phyloP scores from a whole-genome alignment of 2,797 vertebrate genomes.

The Aplochiton taeniatus region DNA sequence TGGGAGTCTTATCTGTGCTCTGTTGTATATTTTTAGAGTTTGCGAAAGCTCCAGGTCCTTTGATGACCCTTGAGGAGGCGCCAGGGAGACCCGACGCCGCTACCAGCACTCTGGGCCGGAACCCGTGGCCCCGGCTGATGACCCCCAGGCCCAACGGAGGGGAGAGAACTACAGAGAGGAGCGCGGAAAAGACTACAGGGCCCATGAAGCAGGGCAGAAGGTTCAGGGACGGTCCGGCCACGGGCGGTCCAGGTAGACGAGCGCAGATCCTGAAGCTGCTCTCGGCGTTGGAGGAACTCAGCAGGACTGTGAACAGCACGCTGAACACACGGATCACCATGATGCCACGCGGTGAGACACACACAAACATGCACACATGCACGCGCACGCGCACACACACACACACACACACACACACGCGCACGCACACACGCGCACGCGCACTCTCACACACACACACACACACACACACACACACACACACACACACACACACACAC shows the following conservation, averaged over 20 bases:
- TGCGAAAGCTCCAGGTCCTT: no score
- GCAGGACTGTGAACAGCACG: constrained; percentile 61
- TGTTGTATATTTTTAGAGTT: no score
- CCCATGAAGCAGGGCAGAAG: constrained; percentile 10
- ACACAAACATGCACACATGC: constrained; percentile 2
- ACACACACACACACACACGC: constrained; percentile 4
- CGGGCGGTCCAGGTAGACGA: constrained; percentile 19
- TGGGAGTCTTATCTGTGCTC: no score
- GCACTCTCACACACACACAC: not conserved
- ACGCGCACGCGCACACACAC: constrained; percentile 2
- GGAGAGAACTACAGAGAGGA: not conserved
- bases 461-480: not conserved
- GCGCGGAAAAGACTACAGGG: not conserved
- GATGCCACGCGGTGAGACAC: constrained; percentile 58
- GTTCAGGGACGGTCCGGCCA: not conserved
- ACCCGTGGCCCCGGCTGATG: not conserved
- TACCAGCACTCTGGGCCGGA: no score
- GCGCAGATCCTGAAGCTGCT: constrained; percentile 72
- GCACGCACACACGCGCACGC: not conserved
- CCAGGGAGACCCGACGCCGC: no score
- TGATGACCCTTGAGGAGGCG: no score
- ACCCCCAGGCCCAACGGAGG: not conserved
- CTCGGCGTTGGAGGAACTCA: constrained; percentile 67
- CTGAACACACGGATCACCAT: constrained; percentile 64
- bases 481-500: not conserved